Evolutionary conservation across 2,888 invertebrate species (phyloP).

Genomic region (Pantelozetes paolii): DNA sequence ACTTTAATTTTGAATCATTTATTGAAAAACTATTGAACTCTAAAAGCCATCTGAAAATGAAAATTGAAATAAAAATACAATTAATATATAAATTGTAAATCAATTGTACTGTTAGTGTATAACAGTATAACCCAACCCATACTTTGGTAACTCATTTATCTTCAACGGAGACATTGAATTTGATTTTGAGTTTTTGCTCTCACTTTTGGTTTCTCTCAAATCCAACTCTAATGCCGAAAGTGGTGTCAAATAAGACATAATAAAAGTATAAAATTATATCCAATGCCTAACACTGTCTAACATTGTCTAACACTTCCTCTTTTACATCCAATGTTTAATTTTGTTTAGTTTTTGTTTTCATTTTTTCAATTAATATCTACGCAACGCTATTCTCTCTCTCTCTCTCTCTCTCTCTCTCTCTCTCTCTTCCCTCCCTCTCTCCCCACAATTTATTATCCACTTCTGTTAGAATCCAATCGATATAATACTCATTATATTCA

Average conservation of each 20-base stretch:
- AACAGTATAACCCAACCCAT: slow-evolving; percentile 1
- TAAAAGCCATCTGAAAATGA: slow-evolving; percentile 40
- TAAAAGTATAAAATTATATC: not conserved
- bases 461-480: not conserved
- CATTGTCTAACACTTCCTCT: too few species aligned
- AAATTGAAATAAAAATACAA: too few species aligned
- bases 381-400: too few species aligned
- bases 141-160: slow-evolving; percentile 38
- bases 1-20: not conserved
- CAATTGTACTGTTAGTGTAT: not conserved
- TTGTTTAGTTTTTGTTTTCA: slow-evolving; percentile 28
- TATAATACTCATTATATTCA: not conserved
- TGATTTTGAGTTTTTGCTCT: not conserved
- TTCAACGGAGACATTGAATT: not conserved
- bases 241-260: slow-evolving; percentile 24
- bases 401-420: too few species aligned
- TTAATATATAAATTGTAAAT: too few species aligned
- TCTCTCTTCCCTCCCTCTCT: too few species aligned
- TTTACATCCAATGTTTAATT: too few species aligned
- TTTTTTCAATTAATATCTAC: slow-evolving; percentile 15
- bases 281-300: too few species aligned
- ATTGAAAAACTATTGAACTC: slow-evolving; percentile 36
- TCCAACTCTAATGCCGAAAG: not conserved
- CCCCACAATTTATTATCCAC: too few species aligned
- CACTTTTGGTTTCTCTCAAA: not conserved